Percentiles rank a stretch among this genome's conserved stretches.
These are phyloP conservation scores for Danio tinwini DNA, from an alignment of 2,797 vertebrate species.

Conservation along the genomic window DNA sequence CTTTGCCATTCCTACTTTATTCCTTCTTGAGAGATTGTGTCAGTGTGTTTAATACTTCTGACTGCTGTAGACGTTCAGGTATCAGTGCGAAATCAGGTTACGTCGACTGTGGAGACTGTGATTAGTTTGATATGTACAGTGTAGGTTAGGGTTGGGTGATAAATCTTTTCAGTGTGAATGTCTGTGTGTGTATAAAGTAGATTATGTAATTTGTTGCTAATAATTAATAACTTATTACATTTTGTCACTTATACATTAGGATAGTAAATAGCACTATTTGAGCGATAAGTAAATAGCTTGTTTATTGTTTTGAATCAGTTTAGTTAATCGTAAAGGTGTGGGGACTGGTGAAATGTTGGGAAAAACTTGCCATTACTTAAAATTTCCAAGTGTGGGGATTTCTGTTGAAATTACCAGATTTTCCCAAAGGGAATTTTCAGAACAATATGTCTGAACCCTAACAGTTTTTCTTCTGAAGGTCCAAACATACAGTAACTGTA, in stretches of 20 bases:
- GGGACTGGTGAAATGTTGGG: neutral
- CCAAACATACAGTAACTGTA: too few relatives aligned
- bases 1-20: slow-evolving; percentile 1
- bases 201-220: neutral
- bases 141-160: slow-evolving; percentile 10
- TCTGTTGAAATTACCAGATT: neutral
- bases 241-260: neutral
- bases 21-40: slow-evolving; percentile 8
- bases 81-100: slow-evolving; percentile 52
- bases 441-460: neutral
- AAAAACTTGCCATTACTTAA: neutral
- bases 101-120: slow-evolving; percentile 38
- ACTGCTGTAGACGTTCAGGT: slow-evolving; percentile 45
- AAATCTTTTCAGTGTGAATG: neutral
- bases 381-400: neutral
- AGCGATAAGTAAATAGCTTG: neutral
- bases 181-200: too few relatives aligned
- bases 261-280: neutral
- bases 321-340: neutral
- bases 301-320: neutral
- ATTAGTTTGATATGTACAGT: slow-evolving; percentile 21
- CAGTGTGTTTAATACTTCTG: slow-evolving; percentile 25
- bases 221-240: neutral
- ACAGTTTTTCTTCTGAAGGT: neutral
- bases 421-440: neutral